Evolutionary conservation across 2,797 vertebrate genomes (phyloP).

Genomic region (Borostomias antarcticus): DNA sequence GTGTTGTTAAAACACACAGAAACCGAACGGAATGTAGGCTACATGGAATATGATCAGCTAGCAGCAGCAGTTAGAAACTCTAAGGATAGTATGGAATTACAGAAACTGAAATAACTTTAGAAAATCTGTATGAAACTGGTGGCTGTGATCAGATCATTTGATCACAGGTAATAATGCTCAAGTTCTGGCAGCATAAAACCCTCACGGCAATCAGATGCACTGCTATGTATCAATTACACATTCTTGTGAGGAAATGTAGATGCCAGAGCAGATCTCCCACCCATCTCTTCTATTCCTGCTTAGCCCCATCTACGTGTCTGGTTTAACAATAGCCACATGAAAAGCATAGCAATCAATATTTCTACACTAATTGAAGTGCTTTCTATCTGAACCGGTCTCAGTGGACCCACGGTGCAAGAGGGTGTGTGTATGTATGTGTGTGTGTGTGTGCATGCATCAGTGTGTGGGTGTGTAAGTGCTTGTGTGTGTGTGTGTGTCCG

Average conservation of each 20-base stretch:
- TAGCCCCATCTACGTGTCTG: constrained; percentile 63
- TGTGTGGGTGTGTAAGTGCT: constrained; percentile 1
- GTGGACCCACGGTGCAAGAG: constrained; percentile 51
- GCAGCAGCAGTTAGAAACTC: no score
- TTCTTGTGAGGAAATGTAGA: constrained; percentile 59
- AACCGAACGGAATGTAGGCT: constrained; percentile 8
- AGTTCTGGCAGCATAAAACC: not conserved
- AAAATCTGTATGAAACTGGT: constrained; percentile 5
- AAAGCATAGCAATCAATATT: constrained; percentile 82
- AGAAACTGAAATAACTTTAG: no score
- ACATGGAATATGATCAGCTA: no score
- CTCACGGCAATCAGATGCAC: constrained; percentile 17
- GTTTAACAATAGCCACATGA: constrained; percentile 72
- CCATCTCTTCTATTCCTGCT: constrained; percentile 63
- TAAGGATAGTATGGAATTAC: no score
- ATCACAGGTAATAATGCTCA: not conserved
- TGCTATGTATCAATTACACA: constrained; percentile 49
- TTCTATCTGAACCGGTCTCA: constrained; percentile 73
- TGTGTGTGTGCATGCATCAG: constrained; percentile 5
- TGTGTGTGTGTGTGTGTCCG: constrained; percentile 1
- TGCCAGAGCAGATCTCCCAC: constrained; percentile 50
- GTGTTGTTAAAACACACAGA: constrained; percentile 54
- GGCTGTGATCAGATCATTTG: not conserved
- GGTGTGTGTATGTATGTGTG: constrained; percentile 21
- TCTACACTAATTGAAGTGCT: constrained; percentile 80